phyloP scores from a whole-genome alignment of 2,888 invertebrate species.

The Ptilodon capucinus region DNA sequence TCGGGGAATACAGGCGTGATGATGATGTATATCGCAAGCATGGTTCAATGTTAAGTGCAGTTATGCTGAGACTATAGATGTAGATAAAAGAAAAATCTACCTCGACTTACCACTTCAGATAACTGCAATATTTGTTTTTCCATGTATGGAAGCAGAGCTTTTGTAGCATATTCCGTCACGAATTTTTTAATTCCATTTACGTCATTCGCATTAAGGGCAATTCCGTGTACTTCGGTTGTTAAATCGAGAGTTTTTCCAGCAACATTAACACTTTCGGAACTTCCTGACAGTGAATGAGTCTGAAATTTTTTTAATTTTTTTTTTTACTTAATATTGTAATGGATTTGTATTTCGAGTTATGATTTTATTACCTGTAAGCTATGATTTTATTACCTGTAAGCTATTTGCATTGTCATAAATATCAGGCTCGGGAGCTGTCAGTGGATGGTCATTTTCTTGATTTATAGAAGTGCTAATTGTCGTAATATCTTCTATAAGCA shows the following conservation, averaged over 20 bases:
- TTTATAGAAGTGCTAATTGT: conserved; percentile 38
- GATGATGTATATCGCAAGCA: too few relatives aligned
- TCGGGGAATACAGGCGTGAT: too few relatives aligned
- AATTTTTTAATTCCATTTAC: conserved; percentile 92
- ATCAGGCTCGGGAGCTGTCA: conserved; percentile 86
- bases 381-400: conserved; percentile 59
- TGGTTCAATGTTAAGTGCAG: too few relatives aligned
- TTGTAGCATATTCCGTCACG: conserved; percentile 92
- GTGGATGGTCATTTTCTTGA: conserved; percentile 84
- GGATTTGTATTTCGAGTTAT: background rate
- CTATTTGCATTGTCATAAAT: conserved; percentile 81
- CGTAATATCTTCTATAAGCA: conserved; percentile 44
- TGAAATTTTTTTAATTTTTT: conserved; percentile 37
- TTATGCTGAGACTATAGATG: too few relatives aligned
- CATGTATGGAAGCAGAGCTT: conserved; percentile 94
- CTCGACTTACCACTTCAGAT: conserved; percentile 86
- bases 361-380: too few relatives aligned
- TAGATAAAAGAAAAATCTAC: too few relatives aligned
- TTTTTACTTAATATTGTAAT: background rate
- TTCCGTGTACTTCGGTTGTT: conserved; percentile 85
- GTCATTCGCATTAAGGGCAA: conserved; percentile 90
- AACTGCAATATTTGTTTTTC: conserved; percentile 93
- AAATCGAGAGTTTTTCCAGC: conserved; percentile 71
- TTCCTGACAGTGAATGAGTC: conserved; percentile 79
- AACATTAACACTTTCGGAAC: conserved; percentile 84